Evolutionary conservation across 2,797 vertebrate genomes (phyloP), one percentile per base, ranked within the genome.

Genomic region (Pantherophis vulpinus): DNA sequence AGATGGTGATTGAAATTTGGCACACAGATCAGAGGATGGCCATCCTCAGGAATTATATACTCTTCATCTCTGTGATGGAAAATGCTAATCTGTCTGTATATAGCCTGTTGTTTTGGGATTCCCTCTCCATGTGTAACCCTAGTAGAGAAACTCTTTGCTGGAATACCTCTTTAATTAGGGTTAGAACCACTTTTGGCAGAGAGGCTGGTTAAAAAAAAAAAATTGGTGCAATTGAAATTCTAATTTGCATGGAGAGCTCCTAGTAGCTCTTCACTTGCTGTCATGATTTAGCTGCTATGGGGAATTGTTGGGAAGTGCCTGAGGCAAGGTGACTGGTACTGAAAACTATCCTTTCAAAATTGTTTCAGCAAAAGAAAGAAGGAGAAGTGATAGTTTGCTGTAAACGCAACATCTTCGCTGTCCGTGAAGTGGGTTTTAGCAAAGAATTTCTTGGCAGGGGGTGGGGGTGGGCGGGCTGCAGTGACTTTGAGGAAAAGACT

Each of bases 71-170:
- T 96, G 91, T 94, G 47, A 95, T 93, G 94, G 93, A 96, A 94
- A 95, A 92, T 90, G 94, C 96, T 92, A 94, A 93, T 96, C 91
- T 91, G 91, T 97, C 91, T 97, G 97, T 97, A 97, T 91, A 97
- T 97, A 97, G 92, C 95, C 96, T 96, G 94, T 96, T 95, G 97
- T 96, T 97, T 97, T 96, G 96, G 96, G 95, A 95, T 96, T 96
- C 93, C 95, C 94, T 90, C 90, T 93, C 93, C 94, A 56, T 94
- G 59, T 91, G 37, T 95, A 96, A 95, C 92, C 94, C 96, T 96
- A 95, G 94, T 18, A 95, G 95, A 93, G 90, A 74, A 95, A 92
- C 83, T 94, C 90, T 96, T 94, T 95, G 91, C 90, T 95, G 94
- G 89, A 96, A 95, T 56, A 94, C 91, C 93, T 93, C 87, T 91